Base-by-base conservation (phyloP, 2,113 vertebrate genomes). In the Callaeas wilsoni region DNA sequence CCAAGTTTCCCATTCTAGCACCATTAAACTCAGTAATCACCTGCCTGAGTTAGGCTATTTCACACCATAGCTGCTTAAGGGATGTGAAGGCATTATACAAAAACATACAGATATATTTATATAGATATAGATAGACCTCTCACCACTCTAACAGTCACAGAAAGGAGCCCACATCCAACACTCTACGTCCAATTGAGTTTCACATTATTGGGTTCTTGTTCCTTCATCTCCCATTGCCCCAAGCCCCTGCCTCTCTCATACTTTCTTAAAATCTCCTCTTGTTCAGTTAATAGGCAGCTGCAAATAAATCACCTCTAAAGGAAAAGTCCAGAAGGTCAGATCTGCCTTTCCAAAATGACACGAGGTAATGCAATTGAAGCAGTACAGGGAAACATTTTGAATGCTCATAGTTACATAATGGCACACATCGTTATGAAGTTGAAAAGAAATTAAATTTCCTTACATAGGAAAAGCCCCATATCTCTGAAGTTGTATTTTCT, bases 381-480 rank as follows among this genome's bases (percentile, higher is more conserved):
- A 41, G 30, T 44, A 49, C 10, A 55, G 27, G 25, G 32, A 33
- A 79, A 60, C 5, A 13, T 9, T 84, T 83, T 44, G 59, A 73
- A 55, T 52, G 10, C 9, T 41, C 1, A 0, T 21, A 69, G 27
- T 27, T 44, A 49, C 21, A 5, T n/a, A 84, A 65, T 4, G 9
- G 12, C 30, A 60, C 13, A 59, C 16, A 19, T 3, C 4, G 4
- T 16, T 83, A 57, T 7, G 7, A 64, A 75, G 14, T 23, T 71
- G 21, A 84, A 68, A 87, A 67, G 20, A 73, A 87, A 50, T 26
- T 22, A 50, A 42, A 69, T 18, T 35, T 5, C 13, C 5, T 26
- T 6, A 0, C 13, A 39, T 3, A 39, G 19, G 33, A 79, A 64
- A 56, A 37, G 1, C 6, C 14, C 22, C 4, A 7, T 2, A 1